Evolutionary conservation across 2,113 vertebrate genomes (phyloP).

Genomic region (Progne subis): DNA sequence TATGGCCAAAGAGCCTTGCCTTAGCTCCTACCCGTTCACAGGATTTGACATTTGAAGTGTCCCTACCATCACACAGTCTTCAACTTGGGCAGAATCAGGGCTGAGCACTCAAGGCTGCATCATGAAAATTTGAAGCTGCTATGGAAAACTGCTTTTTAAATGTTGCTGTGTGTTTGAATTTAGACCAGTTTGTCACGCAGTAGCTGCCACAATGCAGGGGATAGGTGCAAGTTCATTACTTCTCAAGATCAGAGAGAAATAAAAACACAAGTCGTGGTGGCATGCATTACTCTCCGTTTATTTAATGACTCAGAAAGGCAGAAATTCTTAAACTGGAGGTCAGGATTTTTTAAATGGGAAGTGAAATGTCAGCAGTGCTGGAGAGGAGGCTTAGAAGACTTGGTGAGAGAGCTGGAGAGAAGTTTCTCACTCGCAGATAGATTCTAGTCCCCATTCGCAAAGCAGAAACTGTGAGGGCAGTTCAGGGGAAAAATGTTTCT

Average conservation of each 20-base stretch:
- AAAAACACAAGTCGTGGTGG: not conserved
- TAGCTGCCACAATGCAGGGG: not conserved
- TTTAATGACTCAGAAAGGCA: not conserved
- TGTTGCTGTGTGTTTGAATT: not conserved
- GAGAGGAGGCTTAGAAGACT: not conserved
- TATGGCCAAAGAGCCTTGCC: not conserved
- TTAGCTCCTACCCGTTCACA: not conserved
- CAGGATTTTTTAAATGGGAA: not conserved
- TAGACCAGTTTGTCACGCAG: not conserved
- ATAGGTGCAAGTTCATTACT: not conserved
- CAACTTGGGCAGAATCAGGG: not conserved
- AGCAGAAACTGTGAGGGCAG: not conserved
- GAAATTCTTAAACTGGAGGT: not conserved
- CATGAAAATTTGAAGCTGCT: not conserved
- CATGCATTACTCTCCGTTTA: not conserved
- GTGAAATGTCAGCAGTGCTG: not conserved
- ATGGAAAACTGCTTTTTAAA: not conserved
- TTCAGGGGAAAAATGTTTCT: not conserved
- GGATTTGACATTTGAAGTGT: not conserved
- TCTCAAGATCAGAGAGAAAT: not conserved
- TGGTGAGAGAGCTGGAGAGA: not conserved
- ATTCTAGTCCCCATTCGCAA: not conserved
- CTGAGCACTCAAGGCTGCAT: not conserved
- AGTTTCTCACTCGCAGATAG: not conserved
- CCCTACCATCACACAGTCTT: not conserved